Evolutionary conservation across 2,888 invertebrate genomes (phyloP), one percentile per base, ranked within the genome.

Genomic region (Onchidella celtica): DNA sequence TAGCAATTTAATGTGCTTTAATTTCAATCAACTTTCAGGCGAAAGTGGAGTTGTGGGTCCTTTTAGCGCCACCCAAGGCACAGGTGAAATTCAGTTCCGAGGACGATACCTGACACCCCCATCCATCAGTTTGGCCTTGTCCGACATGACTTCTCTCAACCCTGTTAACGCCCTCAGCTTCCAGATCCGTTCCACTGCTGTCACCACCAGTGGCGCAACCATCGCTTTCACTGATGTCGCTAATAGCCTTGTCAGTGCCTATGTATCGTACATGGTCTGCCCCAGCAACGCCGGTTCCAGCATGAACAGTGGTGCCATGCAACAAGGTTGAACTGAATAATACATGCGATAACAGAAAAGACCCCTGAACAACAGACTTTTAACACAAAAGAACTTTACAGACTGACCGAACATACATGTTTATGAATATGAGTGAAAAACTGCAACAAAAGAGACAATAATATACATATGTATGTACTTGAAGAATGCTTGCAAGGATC

Each of bases 221-320:
- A 40, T 69, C n/a, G 38, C 36, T 24, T 69, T 69, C 24, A 69
- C 14, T 36, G 70, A 36, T 24, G 24, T 29, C 11, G n/a, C 72
- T 27, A 72, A 72, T 32, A 55, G n/a, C 11, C 4, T 72, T 6
- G 72, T 9, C 11, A 21, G 29, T 11, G 72, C 72, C 11, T 55
- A 27, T 32, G 57, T 72, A 2, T 72, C 72, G 2, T 72, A 72
- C 57, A 72, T 72, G 72, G 72, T 40, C 2, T 72, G 72, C 72
- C 72, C 72, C 6, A 72, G 32, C 72, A 57, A 24, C 66, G n/a
- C 3, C 47, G 47, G n/a, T n/a, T n/a, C n/a, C n/a, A n/a, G n/a
- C n/a, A n/a, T n/a, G n/a, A n/a, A n/a, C n/a, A n/a, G n/a, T n/a
- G n/a, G n/a, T n/a, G n/a, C n/a, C n/a, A n/a, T n/a, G n/a, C n/a